Percentiles rank a stretch among this genome's conserved stretches.
Conservation (phyloP, 1,140 invertebrate species). For the Lepidurus arcticus region DNA sequence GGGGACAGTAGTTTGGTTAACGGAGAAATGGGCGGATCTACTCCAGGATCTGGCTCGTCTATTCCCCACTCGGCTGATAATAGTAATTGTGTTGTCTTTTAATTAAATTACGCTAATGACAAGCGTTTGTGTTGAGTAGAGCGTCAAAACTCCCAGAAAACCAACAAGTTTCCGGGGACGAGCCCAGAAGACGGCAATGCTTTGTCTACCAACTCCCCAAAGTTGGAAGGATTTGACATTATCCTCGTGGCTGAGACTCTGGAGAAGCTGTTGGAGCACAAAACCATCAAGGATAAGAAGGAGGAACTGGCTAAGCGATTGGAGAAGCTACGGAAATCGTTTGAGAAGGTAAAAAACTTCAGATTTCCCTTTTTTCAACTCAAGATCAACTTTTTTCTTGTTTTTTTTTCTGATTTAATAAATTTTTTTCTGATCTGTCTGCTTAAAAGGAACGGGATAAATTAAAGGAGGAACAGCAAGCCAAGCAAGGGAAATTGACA, state of each 20-base stretch:
- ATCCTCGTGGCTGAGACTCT: conserved; percentile 65
- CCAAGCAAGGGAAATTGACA: conserved; percentile 51
- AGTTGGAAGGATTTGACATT: conserved; percentile 46
- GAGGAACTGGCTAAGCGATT: conserved; percentile 80
- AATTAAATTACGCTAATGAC: not conserved
- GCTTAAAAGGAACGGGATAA: conserved; percentile 28
- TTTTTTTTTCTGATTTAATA: conserved; percentile 37
- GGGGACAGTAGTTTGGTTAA: conserved; percentile 33
- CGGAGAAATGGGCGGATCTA: conserved; percentile 1
- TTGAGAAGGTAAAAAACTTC: conserved; percentile 62
- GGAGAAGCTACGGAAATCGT: conserved; percentile 72
- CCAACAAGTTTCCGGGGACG: conserved; percentile 17
- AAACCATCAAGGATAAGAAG: conserved; percentile 72
- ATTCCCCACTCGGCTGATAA: conserved; percentile 31
- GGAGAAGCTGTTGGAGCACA: conserved; percentile 71
- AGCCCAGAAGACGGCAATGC: not conserved
- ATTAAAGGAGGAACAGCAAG: conserved; percentile 49
- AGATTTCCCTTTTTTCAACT: conserved; percentile 38
- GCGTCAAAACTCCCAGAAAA: conserved; percentile 25
- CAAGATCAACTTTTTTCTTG: too few species aligned
- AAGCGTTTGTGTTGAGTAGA: not conserved
- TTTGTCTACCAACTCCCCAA: conserved; percentile 39
- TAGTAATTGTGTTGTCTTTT: not conserved
- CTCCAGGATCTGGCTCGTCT: not conserved
- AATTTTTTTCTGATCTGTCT: not conserved